A percentile compares a stretch with the other conserved stretches of the same genome.
Conservation (phyloP, 2,113 vertebrate species). For the Potamarius usumacintae region DNA sequence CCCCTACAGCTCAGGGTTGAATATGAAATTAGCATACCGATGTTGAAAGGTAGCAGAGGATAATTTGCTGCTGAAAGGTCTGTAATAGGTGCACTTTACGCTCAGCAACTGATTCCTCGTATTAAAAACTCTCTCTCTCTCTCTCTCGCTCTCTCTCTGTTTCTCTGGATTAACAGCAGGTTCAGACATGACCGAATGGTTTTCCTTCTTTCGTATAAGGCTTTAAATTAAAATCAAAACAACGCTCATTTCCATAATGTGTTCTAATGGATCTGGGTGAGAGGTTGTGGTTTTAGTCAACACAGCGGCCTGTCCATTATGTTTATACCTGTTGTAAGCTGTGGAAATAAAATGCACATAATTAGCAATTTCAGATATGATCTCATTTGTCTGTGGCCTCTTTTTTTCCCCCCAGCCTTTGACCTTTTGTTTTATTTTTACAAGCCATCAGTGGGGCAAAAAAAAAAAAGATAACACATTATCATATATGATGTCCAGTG, state of each 20-base stretch:
- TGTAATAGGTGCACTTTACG: constrained; percentile 91
- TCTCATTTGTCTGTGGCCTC: constrained; percentile 73
- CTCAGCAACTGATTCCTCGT: constrained; percentile 82
- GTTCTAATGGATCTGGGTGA: constrained; percentile 73
- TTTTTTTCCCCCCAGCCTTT: constrained; percentile 62
- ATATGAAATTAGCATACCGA: constrained; percentile 96
- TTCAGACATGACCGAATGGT: constrained; percentile 34
- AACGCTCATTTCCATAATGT: constrained; percentile 76
- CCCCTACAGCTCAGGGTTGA: constrained; percentile 77
- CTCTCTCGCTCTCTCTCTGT: constrained; percentile 54
- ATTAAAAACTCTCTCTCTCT: constrained; percentile 57
- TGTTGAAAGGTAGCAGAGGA: constrained; percentile 91
- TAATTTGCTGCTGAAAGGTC: constrained; percentile 95
- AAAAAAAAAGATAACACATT: constrained; percentile 42
- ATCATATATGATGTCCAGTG: constrained; percentile 56
- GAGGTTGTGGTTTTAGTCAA: constrained; percentile 73
- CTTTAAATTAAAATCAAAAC: constrained; percentile 62
- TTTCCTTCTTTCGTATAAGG: constrained; percentile 46
- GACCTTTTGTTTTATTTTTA: constrained; percentile 64
- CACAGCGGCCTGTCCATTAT: constrained; percentile 74
- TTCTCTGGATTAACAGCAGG: constrained; percentile 37
- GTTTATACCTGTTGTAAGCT: constrained; percentile 67
- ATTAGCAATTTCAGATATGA: constrained; percentile 78
- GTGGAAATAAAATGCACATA: constrained; percentile 73
- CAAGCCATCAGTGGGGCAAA: constrained; percentile 60